A percentile compares a stretch with the other conserved stretches of the same genome.
These are phyloP conservation scores for Numenius phaeopus DNA, from an alignment of 2,797 vertebrate genomes.

Conservation along the genomic window DNA sequence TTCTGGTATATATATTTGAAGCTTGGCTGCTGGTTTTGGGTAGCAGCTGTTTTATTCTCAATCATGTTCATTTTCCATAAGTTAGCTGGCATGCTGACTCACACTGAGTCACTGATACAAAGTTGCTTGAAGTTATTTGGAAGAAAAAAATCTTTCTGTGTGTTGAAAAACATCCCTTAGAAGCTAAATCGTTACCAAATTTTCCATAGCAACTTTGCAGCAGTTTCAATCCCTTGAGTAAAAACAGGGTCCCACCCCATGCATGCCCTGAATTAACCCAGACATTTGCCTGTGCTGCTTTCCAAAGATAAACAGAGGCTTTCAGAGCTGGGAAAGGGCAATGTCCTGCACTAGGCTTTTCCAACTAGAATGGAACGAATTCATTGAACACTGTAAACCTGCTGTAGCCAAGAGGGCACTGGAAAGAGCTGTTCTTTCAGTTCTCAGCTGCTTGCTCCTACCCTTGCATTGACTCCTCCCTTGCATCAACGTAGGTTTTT, in stretches of 20 bases:
- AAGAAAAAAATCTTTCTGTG: not conserved
- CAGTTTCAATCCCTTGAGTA: not conserved
- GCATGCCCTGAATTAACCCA: not conserved
- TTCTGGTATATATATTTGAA: not conserved
- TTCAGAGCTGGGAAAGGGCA: not conserved
- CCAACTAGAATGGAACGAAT: not conserved
- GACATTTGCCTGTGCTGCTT: not conserved
- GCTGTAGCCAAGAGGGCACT: not conserved
- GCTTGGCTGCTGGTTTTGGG: not conserved
- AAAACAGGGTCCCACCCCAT: not conserved
- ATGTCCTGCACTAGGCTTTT: not conserved
- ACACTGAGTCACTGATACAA: not conserved
- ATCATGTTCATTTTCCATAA: not conserved
- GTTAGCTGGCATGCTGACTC: not conserved
- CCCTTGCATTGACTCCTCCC: not conserved
- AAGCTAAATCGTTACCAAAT: not conserved
- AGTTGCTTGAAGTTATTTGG: not conserved
- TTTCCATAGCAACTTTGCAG: not conserved
- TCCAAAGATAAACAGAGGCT: not conserved
- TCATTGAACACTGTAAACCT: not conserved
- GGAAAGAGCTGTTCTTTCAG: not conserved
- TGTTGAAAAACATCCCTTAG: not conserved
- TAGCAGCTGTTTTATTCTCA: not conserved
- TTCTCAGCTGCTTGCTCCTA: not conserved
- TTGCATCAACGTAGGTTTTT: not conserved